Evolutionary conservation across 1,140 invertebrate genomes (phyloP), one percentile per base, ranked within the genome.

Genomic region (Stenopsyche tienmushanensis): DNA sequence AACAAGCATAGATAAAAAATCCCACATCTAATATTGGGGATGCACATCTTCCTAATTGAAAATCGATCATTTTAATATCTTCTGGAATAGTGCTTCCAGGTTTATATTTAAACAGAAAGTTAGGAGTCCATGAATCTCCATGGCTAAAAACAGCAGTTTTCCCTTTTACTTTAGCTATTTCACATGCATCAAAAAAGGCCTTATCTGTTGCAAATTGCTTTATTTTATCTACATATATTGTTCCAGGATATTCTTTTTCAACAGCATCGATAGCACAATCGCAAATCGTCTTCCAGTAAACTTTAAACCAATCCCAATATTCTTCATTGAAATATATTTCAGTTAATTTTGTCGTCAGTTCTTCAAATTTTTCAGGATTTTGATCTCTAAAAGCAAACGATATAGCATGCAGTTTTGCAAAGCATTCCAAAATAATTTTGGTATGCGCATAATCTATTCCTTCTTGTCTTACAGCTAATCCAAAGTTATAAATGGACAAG

Each of bases 71-170:
- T 66, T 83, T 82, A 0, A 84, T 78, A 42, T 82, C 79, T 50
- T 81, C 70, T 0, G 83, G 78, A 7, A 71, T 62, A 1, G 71
- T 66, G 24, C 71, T 71, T 9, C 72, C 70, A 5, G 78, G 68
- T 2, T 74, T 67, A 60, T 83, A 82, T 59, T 82, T 80, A 9
- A 83, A 82, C 1, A 90, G 72, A 71, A 90, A 90, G 73, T 91
- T 90, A 34, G 87, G 88, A 0, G 84, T 83, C 88, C 88, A 91
- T 25, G 83, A 84, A 73, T 91, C 89, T 0, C 89, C 89, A 62
- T 90, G 88, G 7, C 81, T 83, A 20, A 90, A 81, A 0, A 87
- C 84, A 25, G 81, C 83, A 17, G 29, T 55, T 20, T 50, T 26
- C 8, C 5, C 20, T 17, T 42, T 23, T 1, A 7, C 13, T 10